phyloP scores from a whole-genome alignment of 2,888 invertebrate genomes.

The Malthinus seriepunctatus region DNA sequence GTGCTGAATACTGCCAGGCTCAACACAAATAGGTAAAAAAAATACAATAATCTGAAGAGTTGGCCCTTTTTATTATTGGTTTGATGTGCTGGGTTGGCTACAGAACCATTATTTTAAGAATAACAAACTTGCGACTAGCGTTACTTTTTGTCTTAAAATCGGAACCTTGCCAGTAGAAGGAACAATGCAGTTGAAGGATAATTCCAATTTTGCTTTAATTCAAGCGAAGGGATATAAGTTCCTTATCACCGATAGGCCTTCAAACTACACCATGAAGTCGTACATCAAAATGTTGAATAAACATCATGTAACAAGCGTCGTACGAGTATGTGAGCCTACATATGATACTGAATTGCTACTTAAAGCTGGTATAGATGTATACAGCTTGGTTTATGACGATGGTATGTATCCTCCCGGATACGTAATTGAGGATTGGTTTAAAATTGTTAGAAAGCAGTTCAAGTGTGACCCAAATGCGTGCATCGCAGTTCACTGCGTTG shows the following conservation, averaged over 20 bases:
- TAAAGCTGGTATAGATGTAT: constrained; percentile 87
- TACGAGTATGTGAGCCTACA: constrained; percentile 97
- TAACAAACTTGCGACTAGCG: not conserved
- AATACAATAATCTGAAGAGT: not conserved
- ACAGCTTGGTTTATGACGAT: constrained; percentile 96
- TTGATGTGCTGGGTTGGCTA: not conserved
- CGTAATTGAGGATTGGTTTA: constrained; percentile 96
- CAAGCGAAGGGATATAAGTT: constrained; percentile 97
- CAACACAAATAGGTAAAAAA: constrained; percentile 86
- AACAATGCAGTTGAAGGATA: constrained; percentile 79
- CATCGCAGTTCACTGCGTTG: constrained; percentile 98
- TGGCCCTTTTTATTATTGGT: not conserved
- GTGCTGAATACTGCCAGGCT: constrained; percentile 98
- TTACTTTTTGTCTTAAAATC: not conserved
- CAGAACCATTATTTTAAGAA: not conserved
- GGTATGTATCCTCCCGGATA: constrained; percentile 86
- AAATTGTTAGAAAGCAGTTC: constrained; percentile 73
- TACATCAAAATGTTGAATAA: constrained; percentile 85
- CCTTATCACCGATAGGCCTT: constrained; percentile 97
- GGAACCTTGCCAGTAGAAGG: constrained; percentile 1
- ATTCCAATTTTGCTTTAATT: constrained; percentile 91
- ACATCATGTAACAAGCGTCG: constrained; percentile 94
- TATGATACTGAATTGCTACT: constrained; percentile 91
- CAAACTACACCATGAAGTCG: constrained; percentile 85
- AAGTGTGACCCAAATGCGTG: constrained; percentile 83